Conservation (phyloP, 1,140 invertebrate genomes). For the Oedothorax gibbosus region DNA sequence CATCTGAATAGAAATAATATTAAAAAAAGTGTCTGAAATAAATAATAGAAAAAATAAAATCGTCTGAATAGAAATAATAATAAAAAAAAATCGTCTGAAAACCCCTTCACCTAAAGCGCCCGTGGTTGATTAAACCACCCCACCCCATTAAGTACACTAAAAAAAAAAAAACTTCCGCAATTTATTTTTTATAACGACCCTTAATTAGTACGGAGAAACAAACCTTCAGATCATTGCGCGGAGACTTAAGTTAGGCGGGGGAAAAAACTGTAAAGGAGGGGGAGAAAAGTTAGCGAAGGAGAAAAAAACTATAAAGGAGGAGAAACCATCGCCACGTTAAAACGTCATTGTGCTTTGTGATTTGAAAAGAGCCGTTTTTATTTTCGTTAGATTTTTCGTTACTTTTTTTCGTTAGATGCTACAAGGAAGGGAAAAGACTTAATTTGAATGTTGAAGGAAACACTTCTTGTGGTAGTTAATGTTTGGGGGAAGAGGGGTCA, state of each 20-base stretch:
- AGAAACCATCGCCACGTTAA: slow-evolving; percentile 54
- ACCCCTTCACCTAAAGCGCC: slow-evolving; percentile 6
- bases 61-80: background rate
- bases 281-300: background rate
- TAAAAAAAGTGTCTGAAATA: slow-evolving; percentile 6
- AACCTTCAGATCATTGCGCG: slow-evolving; percentile 13
- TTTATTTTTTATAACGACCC: slow-evolving; percentile 21
- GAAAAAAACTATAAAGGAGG: slow-evolving; percentile 43
- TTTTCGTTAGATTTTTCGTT: slow-evolving; percentile 41
- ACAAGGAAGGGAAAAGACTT: slow-evolving; percentile 37
- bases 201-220: slow-evolving; percentile 51
- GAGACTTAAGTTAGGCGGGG: slow-evolving; percentile 14
- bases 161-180: slow-evolving; percentile 17
- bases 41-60: too few species aligned
- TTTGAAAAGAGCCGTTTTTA: slow-evolving; percentile 38
- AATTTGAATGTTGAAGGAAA: slow-evolving; percentile 58
- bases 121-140: slow-evolving; percentile 46
- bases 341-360: slow-evolving; percentile 56
- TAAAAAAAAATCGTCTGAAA: background rate
- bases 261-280: slow-evolving; percentile 17
- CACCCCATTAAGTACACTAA: slow-evolving; percentile 37
- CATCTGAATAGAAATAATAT: background rate
- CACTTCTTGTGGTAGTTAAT: slow-evolving; percentile 46
- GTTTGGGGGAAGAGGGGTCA: background rate
- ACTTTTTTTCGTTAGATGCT: slow-evolving; percentile 26